Conservation (phyloP, 2,888 invertebrate species). For the Zonitis immaculata region DNA sequence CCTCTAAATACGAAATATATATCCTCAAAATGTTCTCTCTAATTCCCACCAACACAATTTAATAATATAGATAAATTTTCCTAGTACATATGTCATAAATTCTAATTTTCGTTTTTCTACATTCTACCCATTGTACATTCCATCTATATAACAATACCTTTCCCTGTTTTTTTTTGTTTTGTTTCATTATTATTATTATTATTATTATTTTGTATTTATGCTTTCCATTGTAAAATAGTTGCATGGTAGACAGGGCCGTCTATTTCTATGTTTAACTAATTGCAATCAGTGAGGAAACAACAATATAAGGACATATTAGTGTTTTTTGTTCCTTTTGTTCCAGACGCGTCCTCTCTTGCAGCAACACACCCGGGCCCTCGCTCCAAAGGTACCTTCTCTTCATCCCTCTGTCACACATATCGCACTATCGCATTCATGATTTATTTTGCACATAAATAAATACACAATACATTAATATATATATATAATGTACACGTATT, state of each 20-base stretch:
- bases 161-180: background rate
- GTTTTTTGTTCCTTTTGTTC: constrained; percentile 46
- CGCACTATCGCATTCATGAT: constrained; percentile 32
- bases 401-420: constrained; percentile 31
- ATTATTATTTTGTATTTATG: constrained; percentile 28
- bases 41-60: background rate
- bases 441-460: constrained; percentile 20
- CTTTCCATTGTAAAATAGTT: constrained; percentile 20
- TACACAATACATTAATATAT: too few species aligned
- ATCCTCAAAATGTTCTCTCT: background rate
- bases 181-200: constrained; percentile 33
- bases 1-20: background rate
- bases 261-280: constrained; percentile 25
- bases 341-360: constrained; percentile 48
- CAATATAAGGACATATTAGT: constrained; percentile 42
- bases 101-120: background rate
- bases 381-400: constrained; percentile 43
- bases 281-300: constrained; percentile 36
- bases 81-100: too few species aligned
- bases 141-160: background rate
- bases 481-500: constrained; percentile 5
- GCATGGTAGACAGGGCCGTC: constrained; percentile 30
- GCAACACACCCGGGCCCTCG: constrained; percentile 46
- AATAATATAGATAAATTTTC: background rate
- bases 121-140: background rate